A percentile compares a stretch with the other conserved stretches of the same genome.
These are phyloP conservation scores for Ptilorrhoa leucosticta DNA, from an alignment of 2,113 vertebrate species.

Conservation along the genomic window DNA sequence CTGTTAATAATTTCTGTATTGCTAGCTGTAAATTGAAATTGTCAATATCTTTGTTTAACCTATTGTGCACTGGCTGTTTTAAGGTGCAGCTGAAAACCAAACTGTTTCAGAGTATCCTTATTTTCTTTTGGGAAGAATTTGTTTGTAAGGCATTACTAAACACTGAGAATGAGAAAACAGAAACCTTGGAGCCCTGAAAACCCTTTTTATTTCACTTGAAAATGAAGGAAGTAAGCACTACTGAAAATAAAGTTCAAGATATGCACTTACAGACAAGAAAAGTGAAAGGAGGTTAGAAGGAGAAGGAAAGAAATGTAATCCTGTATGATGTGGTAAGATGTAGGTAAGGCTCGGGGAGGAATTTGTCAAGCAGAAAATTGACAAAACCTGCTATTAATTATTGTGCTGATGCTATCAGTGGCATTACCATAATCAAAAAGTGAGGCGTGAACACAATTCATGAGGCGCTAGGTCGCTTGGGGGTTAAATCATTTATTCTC, in stretches of 20 bases:
- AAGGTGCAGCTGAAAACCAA: not conserved
- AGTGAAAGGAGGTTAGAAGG: conserved; percentile 29
- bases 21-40: not conserved
- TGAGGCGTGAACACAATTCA: conserved; percentile 42
- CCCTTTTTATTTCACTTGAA: not conserved
- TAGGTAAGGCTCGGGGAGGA: conserved; percentile 50
- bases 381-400: conserved; percentile 71
- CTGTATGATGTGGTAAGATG: conserved; percentile 45
- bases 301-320: conserved; percentile 31
- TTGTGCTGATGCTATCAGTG: conserved; percentile 59
- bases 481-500: conserved; percentile 56
- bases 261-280: not conserved
- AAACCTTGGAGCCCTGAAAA: not conserved
- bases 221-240: not conserved
- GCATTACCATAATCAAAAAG: conserved; percentile 66
- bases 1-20: conserved; percentile 47
- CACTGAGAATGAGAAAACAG: not conserved
- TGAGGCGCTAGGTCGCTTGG: not conserved
- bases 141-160: not conserved
- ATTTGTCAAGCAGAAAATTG: conserved; percentile 71
- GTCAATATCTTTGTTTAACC: conserved; percentile 27
- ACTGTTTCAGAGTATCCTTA: not conserved
- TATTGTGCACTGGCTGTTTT: not conserved
- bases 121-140: not conserved
- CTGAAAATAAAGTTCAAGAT: not conserved